A percentile compares a stretch with the other conserved stretches of the same genome.
These are phyloP conservation scores for Hypanus sabinus DNA, from an alignment of 2,113 vertebrate genomes.

Conservation along the genomic window DNA sequence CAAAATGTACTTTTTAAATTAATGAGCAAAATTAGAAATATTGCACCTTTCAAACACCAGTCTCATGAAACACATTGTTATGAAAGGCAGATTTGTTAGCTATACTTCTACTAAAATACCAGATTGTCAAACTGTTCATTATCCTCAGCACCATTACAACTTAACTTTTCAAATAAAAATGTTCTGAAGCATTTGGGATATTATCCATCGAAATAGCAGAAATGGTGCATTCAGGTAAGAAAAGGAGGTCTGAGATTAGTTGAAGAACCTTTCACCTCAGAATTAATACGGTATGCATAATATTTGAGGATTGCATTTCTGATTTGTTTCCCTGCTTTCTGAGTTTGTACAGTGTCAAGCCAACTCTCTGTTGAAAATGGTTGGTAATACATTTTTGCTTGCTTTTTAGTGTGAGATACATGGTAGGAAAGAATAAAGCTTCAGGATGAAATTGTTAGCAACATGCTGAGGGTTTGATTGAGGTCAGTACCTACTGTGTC, in stretches of 20 bases:
- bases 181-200: background rate
- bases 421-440: background rate
- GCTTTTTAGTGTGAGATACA: background rate
- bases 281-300: background rate
- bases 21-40: background rate
- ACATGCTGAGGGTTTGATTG: constrained; percentile 8
- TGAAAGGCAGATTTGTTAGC: background rate
- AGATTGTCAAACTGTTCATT: background rate
- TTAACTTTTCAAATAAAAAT: background rate
- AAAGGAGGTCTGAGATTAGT: background rate
- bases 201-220: background rate
- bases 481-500: constrained; percentile 29
- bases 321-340: background rate
- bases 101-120: background rate
- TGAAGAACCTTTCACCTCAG: background rate
- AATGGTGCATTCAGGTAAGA: background rate
- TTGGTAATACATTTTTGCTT: constrained; percentile 2
- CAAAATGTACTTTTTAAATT: background rate
- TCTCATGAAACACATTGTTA: background rate
- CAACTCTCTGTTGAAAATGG: background rate
- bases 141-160: background rate
- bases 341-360: background rate
- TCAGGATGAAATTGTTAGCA: constrained; percentile 6
- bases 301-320: background rate
- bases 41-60: background rate